Conservation (phyloP, 2,797 vertebrate species). For the Remorina albescens region DNA sequence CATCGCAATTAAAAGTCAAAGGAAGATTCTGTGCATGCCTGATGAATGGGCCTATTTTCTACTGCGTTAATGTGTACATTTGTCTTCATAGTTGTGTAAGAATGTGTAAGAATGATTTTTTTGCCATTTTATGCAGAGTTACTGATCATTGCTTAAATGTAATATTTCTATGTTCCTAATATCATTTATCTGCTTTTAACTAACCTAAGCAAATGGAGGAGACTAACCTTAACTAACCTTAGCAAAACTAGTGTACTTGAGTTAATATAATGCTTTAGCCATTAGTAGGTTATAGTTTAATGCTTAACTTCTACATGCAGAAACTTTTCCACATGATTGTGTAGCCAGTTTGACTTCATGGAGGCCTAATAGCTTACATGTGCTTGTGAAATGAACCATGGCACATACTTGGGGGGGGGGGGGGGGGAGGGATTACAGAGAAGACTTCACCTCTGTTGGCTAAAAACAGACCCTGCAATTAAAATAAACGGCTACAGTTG, state of each 20-base stretch:
- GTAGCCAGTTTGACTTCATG: background rate
- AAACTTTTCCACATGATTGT: background rate
- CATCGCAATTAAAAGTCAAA: background rate
- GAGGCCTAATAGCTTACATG: slow-evolving; percentile 47
- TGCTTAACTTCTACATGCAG: background rate
- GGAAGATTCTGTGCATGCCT: too few relatives aligned
- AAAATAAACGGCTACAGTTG: slow-evolving; percentile 34
- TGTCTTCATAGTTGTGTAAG: background rate
- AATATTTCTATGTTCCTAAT: too few relatives aligned
- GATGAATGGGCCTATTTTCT: too few relatives aligned
- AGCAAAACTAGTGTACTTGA: background rate
- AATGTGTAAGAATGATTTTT: background rate
- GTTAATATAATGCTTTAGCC: background rate
- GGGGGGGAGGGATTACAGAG: slow-evolving; percentile 1
- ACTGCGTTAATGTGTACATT: background rate
- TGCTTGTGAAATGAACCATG: slow-evolving; percentile 24
- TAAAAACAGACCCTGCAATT: slow-evolving; percentile 46
- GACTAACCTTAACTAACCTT: too few relatives aligned
- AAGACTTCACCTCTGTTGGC: slow-evolving; percentile 26
- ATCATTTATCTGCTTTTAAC: too few relatives aligned
- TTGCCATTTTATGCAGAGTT: too few relatives aligned
- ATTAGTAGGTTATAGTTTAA: background rate
- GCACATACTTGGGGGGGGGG: slow-evolving; percentile 4
- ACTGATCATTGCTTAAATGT: too few relatives aligned
- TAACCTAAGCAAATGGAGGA: too few relatives aligned